Evolutionary conservation across 1,140 invertebrate species (phyloP), one percentile per base, ranked within the genome.

Genomic region (Campoletis sonorensis): DNA sequence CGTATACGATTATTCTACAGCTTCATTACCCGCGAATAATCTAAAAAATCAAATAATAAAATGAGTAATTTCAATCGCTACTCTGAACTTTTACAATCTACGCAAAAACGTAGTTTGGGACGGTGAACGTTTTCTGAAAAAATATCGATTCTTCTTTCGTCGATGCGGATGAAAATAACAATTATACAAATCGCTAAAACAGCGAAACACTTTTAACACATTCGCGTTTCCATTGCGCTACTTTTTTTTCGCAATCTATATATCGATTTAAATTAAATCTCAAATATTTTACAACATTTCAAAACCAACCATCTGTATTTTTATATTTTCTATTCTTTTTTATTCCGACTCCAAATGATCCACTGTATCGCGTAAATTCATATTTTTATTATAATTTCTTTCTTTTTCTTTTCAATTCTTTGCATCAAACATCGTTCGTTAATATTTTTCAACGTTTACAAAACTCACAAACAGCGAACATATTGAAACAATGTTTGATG

Each of bases 71-170:
- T 5, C 23, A 26, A 67, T 51, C 16, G 45, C 13, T 54, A 51
- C 33, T 45, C 71, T 21, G 23, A 16, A 45, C 40, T 49, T 49
- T 16, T 23, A 33, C 16, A 49, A 33, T n/a, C 37, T 73, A 73
- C 71, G 71, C n/a, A 51, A 73, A 21, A 18, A 45, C 71, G 71
- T 73, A 73, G 40, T 51, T 76, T 76, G 72, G 72, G 80, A 81
- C 80, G 80, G 80, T 76, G 72, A 75, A 67, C 2, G n/a, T 81
- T 81, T 76, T 68, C 58, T 81, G 54, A 68, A 81, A 81, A 76
- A 81, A 81, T 76, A 76, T 64, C 67, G 45, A 27, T 23, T 81
- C 33, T 27, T 27, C 54, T 40, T 27, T 45, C 18, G 51, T 81
- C 45, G 67, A 68, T 76, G 71, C 72, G 51, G 26, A 45, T 45